These are phyloP conservation scores for Acanthoscelides obtectus DNA, from an alignment of 2,888 invertebrate genomes.

Conservation along the genomic window DNA sequence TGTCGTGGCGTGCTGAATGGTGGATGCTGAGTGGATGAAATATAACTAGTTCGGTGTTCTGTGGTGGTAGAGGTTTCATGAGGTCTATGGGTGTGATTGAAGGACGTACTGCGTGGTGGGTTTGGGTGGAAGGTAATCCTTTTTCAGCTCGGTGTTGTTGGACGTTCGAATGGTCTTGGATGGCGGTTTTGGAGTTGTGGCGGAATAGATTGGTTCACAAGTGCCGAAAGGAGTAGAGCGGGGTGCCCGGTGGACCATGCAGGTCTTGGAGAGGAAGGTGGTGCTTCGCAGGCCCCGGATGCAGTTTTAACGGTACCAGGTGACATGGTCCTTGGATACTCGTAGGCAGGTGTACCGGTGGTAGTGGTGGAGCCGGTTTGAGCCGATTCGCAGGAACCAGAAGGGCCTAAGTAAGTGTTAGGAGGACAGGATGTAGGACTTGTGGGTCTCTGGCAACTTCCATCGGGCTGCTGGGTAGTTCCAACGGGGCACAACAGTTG, in stretches of 20 bases:
- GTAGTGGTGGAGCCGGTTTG: slow-evolving; percentile 5
- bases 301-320: slow-evolving; percentile 10
- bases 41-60: slow-evolving; percentile 24
- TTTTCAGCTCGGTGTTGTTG: slow-evolving; percentile 15
- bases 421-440: slow-evolving; percentile 10
- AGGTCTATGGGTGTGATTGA: slow-evolving; percentile 22
- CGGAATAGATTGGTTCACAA: slow-evolving; percentile 8
- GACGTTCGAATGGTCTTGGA: slow-evolving; percentile 4
- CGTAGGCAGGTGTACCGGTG: slow-evolving; percentile 3
- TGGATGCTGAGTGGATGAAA: slow-evolving; percentile 19
- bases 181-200: slow-evolving; percentile 11
- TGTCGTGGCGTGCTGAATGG: neutral
- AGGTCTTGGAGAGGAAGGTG: slow-evolving; percentile 11
- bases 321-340: slow-evolving; percentile 10
- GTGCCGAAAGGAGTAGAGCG: slow-evolving; percentile 9
- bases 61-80: slow-evolving; percentile 23
- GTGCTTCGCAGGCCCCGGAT: slow-evolving; percentile 14
- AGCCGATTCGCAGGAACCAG: slow-evolving; percentile 13
- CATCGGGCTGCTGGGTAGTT: slow-evolving; percentile 10
- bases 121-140: slow-evolving; percentile 29
- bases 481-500: slow-evolving; percentile 14
- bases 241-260: slow-evolving; percentile 16
- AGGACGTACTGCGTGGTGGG: slow-evolving; percentile 29
- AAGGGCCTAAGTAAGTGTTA: slow-evolving; percentile 9
- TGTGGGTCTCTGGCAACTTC: slow-evolving; percentile 6